phyloP scores from a whole-genome alignment of 2,113 vertebrate species.

The Galeopterus variegatus region DNA sequence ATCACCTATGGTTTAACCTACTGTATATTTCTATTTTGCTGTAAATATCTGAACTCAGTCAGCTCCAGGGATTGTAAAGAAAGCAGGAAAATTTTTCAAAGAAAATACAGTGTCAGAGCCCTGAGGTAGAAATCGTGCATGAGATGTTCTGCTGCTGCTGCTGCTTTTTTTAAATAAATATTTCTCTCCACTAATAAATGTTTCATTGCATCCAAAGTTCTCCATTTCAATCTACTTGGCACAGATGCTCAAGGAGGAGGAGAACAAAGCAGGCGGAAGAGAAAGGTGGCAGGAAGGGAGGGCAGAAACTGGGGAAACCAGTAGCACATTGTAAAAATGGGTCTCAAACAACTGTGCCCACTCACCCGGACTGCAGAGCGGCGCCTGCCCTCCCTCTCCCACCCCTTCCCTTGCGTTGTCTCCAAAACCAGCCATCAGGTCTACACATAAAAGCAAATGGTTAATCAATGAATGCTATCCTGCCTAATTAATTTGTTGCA shows the following conservation, averaged over 20 bases:
- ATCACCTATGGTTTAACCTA: not conserved
- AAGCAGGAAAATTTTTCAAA: constrained; percentile 66
- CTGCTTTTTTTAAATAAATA: constrained; percentile 49
- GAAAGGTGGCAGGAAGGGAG: constrained; percentile 57
- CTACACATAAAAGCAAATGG: constrained; percentile 79
- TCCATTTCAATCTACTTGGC: constrained; percentile 68
- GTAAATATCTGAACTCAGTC: constrained; percentile 46
- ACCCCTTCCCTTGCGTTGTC: not conserved
- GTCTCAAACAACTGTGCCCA: constrained; percentile 64
- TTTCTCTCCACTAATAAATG: constrained; percentile 79
- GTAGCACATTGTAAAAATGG: constrained; percentile 74
- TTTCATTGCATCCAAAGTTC: constrained; percentile 72
- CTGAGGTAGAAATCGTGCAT: constrained; percentile 57
- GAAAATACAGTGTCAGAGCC: constrained; percentile 29
- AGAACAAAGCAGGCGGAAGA: constrained; percentile 59
- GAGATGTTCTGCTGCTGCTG: constrained; percentile 21
- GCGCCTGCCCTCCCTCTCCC: constrained; percentile 23
- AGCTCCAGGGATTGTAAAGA: constrained; percentile 58
- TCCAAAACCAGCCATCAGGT: constrained; percentile 69
- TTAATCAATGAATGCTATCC: constrained; percentile 84
- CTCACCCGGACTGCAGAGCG: constrained; percentile 43
- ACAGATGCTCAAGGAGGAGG: constrained; percentile 9
- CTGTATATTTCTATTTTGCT: constrained; percentile 55
- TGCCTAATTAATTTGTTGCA: constrained; percentile 86
- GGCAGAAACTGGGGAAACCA: constrained; percentile 71